A percentile compares a stretch with the other conserved stretches of the same genome.
These are phyloP conservation scores for Lamellibrachia luymesi DNA, from an alignment of 1,140 invertebrate genomes.

Conservation along the genomic window DNA sequence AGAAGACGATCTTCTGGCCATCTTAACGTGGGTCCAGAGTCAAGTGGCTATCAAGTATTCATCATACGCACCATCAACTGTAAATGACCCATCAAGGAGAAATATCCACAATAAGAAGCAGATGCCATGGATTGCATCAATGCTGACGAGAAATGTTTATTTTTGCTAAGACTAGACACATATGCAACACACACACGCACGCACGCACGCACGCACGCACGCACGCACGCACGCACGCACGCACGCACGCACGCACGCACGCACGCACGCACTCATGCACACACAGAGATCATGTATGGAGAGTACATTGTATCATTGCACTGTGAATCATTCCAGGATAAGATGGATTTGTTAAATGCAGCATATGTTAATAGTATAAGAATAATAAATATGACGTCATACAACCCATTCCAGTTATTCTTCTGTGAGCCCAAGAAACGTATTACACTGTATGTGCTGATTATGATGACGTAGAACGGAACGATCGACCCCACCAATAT, in stretches of 20 bases:
- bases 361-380: too few species aligned
- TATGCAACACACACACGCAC: background rate
- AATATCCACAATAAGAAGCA: background rate
- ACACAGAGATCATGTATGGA: background rate
- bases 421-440: too few species aligned
- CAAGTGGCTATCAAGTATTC: background rate
- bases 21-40: background rate
- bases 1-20: background rate
- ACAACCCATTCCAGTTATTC: too few species aligned
- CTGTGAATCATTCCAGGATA: too few species aligned
- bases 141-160: background rate
- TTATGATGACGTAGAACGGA: too few species aligned
- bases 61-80: background rate
- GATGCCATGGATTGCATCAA: background rate
- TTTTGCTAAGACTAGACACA: background rate
- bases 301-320: too few species aligned
- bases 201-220: conserved; percentile 26
- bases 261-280: conserved; percentile 24
- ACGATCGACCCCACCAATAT: too few species aligned
- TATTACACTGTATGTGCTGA: too few species aligned
- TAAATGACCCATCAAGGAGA: background rate
- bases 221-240: conserved; percentile 28
- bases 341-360: too few species aligned
- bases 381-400: too few species aligned
- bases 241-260: conserved; percentile 27